These are phyloP conservation scores for Nematostella vectensis DNA, from an alignment of 92 coral and sea anemone species.

Conservation along the genomic window DNA sequence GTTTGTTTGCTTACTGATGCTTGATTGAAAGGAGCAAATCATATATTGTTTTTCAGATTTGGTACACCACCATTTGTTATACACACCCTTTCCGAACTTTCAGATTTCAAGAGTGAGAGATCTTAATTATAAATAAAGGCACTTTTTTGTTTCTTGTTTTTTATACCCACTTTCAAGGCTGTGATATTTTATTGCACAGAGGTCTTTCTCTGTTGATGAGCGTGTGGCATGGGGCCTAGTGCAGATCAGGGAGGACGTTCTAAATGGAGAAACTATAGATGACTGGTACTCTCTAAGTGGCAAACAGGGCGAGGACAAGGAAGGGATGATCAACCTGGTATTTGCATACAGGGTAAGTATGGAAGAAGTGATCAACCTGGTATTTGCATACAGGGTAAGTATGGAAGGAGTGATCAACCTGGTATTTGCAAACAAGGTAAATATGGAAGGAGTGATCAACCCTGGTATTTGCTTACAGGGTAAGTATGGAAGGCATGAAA, in stretches of 20 bases:
- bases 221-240: conserved; percentile 96
- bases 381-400: conserved; percentile 75
- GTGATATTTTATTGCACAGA: conserved; percentile 32
- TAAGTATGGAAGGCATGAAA: too few relatives aligned
- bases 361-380: conserved; percentile 95
- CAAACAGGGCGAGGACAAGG: conserved; percentile 96
- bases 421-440: conserved; percentile 76
- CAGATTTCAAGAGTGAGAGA: too few relatives aligned
- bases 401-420: conserved; percentile 92
- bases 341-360: conserved; percentile 70
- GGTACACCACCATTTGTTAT: too few relatives aligned
- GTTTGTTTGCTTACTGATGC: too few relatives aligned
- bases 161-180: too few relatives aligned
- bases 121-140: too few relatives aligned
- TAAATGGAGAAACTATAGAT: conserved; percentile 80
- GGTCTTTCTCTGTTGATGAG: conserved; percentile 89
- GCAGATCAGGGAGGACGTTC: conserved; percentile 53
- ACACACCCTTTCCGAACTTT: too few relatives aligned
- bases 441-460: conserved; percentile 90
- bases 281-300: conserved; percentile 95
- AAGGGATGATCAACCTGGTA: conserved; percentile 94
- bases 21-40: too few relatives aligned
- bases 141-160: too few relatives aligned
- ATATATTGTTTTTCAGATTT: too few relatives aligned
- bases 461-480: conserved; percentile 75